Evolutionary conservation across 2,888 invertebrate species (phyloP).

Genomic region (Sisyra terminalis): DNA sequence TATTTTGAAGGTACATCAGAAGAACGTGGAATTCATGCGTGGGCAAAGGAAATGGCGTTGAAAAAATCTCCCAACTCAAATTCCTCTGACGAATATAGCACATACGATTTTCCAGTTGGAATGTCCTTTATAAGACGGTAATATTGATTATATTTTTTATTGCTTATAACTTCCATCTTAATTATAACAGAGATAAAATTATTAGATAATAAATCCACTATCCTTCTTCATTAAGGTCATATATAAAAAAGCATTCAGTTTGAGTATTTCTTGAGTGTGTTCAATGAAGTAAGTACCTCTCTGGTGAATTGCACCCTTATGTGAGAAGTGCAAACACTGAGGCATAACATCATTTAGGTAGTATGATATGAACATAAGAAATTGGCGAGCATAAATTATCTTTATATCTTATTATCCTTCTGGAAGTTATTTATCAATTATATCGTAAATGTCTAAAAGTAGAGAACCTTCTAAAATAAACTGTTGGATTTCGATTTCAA

Average conservation of each 20-base stretch:
- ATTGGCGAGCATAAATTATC: no score
- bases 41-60: constrained; percentile 54
- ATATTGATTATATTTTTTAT: constrained; percentile 5
- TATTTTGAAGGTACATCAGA: constrained; percentile 44
- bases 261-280: background rate
- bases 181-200: background rate
- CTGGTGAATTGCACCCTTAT: background rate
- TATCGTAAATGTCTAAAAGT: no score
- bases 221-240: no score
- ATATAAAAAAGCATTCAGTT: no score
- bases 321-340: background rate
- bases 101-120: constrained; percentile 57
- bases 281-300: background rate
- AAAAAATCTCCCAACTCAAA: constrained; percentile 16
- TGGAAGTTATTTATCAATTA: no score
- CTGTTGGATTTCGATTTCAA: no score
- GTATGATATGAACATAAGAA: no score
- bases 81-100: constrained; percentile 30
- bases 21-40: constrained; percentile 58
- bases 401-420: no score
- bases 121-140: constrained; percentile 45
- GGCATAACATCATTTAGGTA: background rate
- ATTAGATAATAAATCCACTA: no score
- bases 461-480: no score
- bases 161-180: background rate